These are phyloP conservation scores for Strigamia transsilvanica DNA, from an alignment of 2,888 invertebrate genomes.

Conservation along the genomic window DNA sequence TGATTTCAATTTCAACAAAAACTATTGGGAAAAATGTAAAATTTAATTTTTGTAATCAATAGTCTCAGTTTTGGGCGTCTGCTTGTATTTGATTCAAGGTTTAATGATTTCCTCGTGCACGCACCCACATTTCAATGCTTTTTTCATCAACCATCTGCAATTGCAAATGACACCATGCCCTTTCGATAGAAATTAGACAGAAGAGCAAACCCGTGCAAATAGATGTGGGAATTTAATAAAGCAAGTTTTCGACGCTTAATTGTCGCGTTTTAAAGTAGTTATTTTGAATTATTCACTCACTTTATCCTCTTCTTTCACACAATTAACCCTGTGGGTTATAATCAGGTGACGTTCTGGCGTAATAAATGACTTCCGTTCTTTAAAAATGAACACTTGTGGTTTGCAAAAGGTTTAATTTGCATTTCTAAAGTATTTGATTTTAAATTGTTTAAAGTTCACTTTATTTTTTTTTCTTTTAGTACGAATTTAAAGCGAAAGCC, in stretches of 20 bases:
- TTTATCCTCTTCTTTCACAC: conserved; percentile 12
- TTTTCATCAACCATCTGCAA: background rate
- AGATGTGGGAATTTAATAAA: background rate
- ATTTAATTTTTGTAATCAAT: background rate
- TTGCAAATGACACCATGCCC: background rate
- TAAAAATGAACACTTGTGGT: background rate
- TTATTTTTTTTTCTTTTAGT: conserved; percentile 72
- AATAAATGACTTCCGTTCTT: conserved; percentile 20
- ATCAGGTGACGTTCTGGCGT: background rate
- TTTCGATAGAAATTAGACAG: background rate
- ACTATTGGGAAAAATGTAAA: background rate
- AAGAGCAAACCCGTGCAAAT: background rate
- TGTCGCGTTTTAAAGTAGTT: background rate
- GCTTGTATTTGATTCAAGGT: background rate
- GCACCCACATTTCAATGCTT: background rate
- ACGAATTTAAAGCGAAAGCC: conserved; percentile 97
- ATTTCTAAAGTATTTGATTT: conserved; percentile 4
- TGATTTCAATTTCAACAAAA: background rate
- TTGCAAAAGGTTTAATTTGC: background rate
- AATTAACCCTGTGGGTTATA: background rate
- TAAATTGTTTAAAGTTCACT: background rate
- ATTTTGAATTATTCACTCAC: background rate
- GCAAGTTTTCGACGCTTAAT: background rate
- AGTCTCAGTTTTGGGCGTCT: background rate
- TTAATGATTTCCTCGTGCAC: background rate